Percentiles rank a stretch among this genome's conserved stretches.
Conservation (phyloP, 2,888 invertebrate species). For the Sympetrum striolatum region DNA sequence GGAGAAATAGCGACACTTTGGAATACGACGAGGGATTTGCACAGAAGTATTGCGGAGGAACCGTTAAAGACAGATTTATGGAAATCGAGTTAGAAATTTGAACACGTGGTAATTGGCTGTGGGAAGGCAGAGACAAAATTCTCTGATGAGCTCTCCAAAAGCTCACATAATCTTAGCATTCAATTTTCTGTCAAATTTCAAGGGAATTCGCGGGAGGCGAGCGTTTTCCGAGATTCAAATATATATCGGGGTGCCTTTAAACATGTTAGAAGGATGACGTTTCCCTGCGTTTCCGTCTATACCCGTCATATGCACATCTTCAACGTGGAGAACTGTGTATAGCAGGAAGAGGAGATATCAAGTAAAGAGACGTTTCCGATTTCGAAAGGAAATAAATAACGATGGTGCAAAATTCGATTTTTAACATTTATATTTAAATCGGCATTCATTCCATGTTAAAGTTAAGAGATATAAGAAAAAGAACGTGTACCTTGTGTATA, state of each 20-base stretch:
- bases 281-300: not conserved
- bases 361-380: not conserved
- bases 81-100: not conserved
- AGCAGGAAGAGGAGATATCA: not conserved
- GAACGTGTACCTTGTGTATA: too few relatives aligned
- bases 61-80: not conserved
- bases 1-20: not conserved
- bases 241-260: not conserved
- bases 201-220: not conserved
- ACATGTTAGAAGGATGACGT: not conserved
- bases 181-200: not conserved
- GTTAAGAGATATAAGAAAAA: too few relatives aligned
- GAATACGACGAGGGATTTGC: not conserved
- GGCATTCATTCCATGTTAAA: too few relatives aligned
- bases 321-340: not conserved
- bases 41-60: not conserved
- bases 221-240: not conserved
- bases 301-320: not conserved
- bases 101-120: not conserved
- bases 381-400: not conserved
- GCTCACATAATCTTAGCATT: not conserved
- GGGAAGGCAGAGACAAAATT: not conserved
- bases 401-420: too few relatives aligned
- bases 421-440: too few relatives aligned
- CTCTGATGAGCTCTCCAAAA: not conserved